phyloP scores from a whole-genome alignment of 1,140 invertebrate species.

The Ganaspis sp. region DNA sequence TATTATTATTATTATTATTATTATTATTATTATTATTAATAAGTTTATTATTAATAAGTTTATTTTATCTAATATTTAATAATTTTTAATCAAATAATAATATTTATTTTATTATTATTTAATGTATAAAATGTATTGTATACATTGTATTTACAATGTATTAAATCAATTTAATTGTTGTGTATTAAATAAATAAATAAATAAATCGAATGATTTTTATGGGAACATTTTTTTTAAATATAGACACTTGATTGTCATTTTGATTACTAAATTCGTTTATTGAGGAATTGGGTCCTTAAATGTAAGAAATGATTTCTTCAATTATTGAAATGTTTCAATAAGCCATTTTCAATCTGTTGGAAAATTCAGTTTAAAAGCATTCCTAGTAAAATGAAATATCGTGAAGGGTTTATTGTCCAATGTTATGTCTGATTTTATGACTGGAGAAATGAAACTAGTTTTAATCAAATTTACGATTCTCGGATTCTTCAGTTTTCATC shows the following conservation, averaged over 20 bases:
- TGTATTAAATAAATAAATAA: no score
- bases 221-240: background rate
- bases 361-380: constrained; percentile 4
- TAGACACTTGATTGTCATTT: background rate
- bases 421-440: background rate
- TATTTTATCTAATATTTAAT: no score
- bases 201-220: background rate
- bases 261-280: background rate
- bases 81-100: no score
- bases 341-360: background rate
- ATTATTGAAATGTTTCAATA: background rate
- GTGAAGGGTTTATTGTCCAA: background rate
- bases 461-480: constrained; percentile 2
- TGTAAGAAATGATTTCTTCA: background rate
- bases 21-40: no score
- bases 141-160: no score
- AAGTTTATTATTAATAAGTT: no score
- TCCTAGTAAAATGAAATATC: background rate
- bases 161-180: no score
- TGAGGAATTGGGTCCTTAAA: background rate
- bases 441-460: background rate
- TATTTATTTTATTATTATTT: no score
- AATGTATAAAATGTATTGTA: no score
- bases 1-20: no score
- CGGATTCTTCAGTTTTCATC: background rate